Evolutionary conservation across 2,797 vertebrate species (phyloP).

Genomic region (Xerus rutilus): DNA sequence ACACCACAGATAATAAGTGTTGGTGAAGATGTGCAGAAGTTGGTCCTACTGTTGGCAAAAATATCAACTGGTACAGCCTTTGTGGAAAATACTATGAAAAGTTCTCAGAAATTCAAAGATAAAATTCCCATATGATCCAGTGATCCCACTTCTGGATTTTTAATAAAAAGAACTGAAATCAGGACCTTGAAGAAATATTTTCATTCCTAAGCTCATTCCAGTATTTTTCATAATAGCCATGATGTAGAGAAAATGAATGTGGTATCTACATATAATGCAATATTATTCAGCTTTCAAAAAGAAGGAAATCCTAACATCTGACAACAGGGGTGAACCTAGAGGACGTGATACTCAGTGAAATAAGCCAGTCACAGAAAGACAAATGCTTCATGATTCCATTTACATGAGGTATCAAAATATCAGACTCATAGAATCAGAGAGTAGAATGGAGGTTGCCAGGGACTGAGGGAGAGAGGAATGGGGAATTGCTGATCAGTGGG

Average conservation of each 20-base stretch:
- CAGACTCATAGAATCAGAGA: background rate
- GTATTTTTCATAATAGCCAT: background rate
- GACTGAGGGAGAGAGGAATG: too few species aligned
- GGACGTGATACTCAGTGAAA: background rate
- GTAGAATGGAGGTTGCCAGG: background rate
- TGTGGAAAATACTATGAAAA: background rate
- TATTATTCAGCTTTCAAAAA: background rate
- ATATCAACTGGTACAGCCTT: background rate
- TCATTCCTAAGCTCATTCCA: background rate
- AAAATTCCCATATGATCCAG: background rate
- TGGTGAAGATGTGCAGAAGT: background rate
- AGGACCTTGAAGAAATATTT: background rate
- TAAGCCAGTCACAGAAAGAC: background rate
- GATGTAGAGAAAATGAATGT: background rate
- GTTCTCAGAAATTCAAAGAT: background rate
- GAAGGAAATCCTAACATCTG: background rate
- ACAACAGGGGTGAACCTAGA: background rate
- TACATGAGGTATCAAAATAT: background rate
- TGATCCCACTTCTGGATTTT: background rate
- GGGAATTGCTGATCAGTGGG: background rate
- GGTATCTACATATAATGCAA: background rate
- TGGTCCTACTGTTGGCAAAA: background rate
- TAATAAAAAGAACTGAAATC: background rate
- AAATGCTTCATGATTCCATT: background rate
- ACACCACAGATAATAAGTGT: conserved; percentile 52